These are phyloP conservation scores for Physocephala rufipes DNA, from an alignment of 2,888 invertebrate genomes.

Conservation along the genomic window DNA sequence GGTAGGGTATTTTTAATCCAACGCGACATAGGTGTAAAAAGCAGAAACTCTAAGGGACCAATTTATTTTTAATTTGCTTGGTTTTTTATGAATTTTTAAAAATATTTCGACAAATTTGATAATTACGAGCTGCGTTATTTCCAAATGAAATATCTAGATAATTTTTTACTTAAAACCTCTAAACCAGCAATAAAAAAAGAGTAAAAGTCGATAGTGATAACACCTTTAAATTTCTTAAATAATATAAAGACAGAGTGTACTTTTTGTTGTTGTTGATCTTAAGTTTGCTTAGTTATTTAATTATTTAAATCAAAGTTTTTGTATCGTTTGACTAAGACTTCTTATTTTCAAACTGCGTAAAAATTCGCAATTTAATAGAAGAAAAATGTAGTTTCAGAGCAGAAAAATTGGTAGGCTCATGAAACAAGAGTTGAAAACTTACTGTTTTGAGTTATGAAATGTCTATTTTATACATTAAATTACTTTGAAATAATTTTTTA, in stretches of 20 bases:
- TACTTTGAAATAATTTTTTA: no score
- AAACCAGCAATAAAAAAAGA: no score
- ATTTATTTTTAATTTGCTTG: constrained; percentile 57
- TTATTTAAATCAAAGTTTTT: constrained; percentile 36
- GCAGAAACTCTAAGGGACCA: constrained; percentile 39
- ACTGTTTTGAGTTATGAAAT: no score
- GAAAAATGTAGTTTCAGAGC: constrained; percentile 27
- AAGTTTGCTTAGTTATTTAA: constrained; percentile 37
- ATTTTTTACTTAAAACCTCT: no score
- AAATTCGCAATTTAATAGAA: constrained; percentile 23
- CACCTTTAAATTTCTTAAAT: not conserved
- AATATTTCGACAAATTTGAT: not conserved
- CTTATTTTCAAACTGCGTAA: constrained; percentile 22
- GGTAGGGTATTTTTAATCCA: no score
- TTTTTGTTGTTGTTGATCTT: constrained; percentile 59
- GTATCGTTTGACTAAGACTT: constrained; percentile 6
- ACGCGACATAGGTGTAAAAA: not conserved
- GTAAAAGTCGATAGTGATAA: no score
- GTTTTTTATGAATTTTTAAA: constrained; percentile 47
- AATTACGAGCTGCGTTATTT: no score
- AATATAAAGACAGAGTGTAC: constrained; percentile 48
- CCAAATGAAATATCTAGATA: no score
- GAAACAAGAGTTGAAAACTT: no score
- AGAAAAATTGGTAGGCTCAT: not conserved
- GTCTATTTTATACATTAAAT: no score